A percentile compares a stretch with the other conserved stretches of the same genome.
These are phyloP conservation scores for Peromyscus polionotus DNA, from an alignment of 2,113 vertebrate genomes.

Conservation along the genomic window DNA sequence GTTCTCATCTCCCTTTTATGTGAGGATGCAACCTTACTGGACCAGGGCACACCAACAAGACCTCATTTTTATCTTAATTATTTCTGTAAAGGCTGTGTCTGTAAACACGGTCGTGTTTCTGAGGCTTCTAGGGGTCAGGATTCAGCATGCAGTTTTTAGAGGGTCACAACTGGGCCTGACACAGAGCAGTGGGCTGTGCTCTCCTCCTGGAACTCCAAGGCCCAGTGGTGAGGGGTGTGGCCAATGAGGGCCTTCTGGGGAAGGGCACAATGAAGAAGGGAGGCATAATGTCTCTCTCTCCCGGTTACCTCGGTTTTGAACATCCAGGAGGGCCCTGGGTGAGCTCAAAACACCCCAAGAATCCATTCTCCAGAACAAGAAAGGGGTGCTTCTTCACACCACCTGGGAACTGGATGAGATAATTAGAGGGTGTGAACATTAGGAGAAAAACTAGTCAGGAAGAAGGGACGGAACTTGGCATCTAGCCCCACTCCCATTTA, in stretches of 20 bases:
- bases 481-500: neutral
- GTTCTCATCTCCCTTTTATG: neutral
- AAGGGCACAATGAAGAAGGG: neutral
- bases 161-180: neutral
- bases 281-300: neutral
- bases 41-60: neutral
- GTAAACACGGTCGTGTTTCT: neutral
- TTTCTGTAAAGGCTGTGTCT: neutral
- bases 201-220: neutral
- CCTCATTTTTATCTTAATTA: neutral
- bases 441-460: neutral
- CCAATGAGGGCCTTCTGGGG: neutral
- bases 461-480: neutral
- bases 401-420: neutral
- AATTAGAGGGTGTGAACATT: neutral
- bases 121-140: no score
- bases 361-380: neutral
- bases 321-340: neutral
- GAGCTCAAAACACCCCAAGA: neutral
- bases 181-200: no score
- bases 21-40: neutral
- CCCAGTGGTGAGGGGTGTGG: neutral
- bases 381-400: neutral
- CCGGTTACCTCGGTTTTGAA: neutral
- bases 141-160: neutral